A percentile compares a stretch with the other conserved stretches of the same genome.
These are phyloP conservation scores for Berghia stephanieae DNA, from an alignment of 1,140 invertebrate species.

Conservation along the genomic window DNA sequence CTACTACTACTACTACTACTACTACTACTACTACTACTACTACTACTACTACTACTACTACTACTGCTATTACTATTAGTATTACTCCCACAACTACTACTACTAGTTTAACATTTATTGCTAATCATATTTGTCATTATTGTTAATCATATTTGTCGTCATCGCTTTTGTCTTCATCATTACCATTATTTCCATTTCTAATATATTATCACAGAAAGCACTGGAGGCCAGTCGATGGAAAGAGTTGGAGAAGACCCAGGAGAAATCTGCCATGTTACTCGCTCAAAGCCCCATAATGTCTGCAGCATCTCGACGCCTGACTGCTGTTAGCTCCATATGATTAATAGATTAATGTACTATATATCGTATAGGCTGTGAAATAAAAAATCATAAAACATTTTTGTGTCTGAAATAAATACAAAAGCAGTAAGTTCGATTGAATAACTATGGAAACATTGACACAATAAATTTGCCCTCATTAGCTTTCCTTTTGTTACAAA, in stretches of 20 bases:
- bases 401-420: too few species aligned
- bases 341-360: too few species aligned
- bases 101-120: neutral
- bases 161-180: neutral
- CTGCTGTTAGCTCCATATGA: too few species aligned
- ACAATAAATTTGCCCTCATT: too few species aligned
- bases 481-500: too few species aligned
- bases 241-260: slow-evolving; percentile 57
- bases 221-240: slow-evolving; percentile 58
- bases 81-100: neutral
- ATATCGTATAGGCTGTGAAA: too few species aligned
- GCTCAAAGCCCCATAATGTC: slow-evolving; percentile 9
- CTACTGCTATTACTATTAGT: neutral
- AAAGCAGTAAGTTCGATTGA: too few species aligned
- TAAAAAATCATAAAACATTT: too few species aligned
- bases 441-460: too few species aligned
- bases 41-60: slow-evolving; percentile 8
- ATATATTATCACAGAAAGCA: slow-evolving; percentile 49
- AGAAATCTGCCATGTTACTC: slow-evolving; percentile 46
- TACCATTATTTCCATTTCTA: neutral
- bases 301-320: too few species aligned
- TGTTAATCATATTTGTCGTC: too few species aligned
- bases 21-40: slow-evolving; percentile 7
- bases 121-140: too few species aligned
- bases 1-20: slow-evolving; percentile 7